These are phyloP conservation scores for Pseudococcus jackbeardsleyi DNA, from an alignment of 2,888 invertebrate genomes.

Conservation along the genomic window DNA sequence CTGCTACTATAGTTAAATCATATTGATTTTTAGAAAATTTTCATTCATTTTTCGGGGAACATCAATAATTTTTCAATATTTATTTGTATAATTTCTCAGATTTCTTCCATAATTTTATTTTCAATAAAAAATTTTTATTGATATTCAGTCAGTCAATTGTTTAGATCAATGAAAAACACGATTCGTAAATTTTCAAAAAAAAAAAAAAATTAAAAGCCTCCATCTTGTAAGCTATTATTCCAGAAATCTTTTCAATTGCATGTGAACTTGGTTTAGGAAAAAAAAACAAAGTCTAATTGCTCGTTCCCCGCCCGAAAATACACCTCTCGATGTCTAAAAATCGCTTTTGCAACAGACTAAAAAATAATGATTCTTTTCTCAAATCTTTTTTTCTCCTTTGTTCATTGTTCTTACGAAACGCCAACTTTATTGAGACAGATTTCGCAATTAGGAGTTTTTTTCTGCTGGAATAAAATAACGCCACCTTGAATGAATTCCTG, in stretches of 20 bases:
- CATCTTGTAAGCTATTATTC: too few relatives aligned
- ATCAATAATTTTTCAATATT: too few relatives aligned
- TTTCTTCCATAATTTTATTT: too few relatives aligned
- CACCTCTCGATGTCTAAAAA: background rate
- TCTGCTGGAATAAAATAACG: background rate
- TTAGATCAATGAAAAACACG: too few relatives aligned
- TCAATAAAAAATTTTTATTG: too few relatives aligned
- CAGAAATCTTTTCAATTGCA: background rate
- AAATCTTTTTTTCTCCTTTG: background rate
- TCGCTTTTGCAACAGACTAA: background rate
- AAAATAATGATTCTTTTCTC: background rate
- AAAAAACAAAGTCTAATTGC: background rate
- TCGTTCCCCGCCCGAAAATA: background rate
- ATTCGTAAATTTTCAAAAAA: too few relatives aligned
- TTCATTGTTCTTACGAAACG: background rate
- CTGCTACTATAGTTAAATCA: too few relatives aligned
- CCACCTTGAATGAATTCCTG: background rate
- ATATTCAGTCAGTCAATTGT: too few relatives aligned
- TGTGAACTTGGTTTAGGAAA: background rate
- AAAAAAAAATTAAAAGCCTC: too few relatives aligned
- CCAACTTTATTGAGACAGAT: slow-evolving; percentile 22
- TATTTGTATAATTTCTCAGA: too few relatives aligned
- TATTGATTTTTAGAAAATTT: too few relatives aligned
- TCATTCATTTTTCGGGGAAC: too few relatives aligned
- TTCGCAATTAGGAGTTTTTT: slow-evolving; percentile 3